A percentile compares a stretch with the other conserved stretches of the same genome.
These are phyloP conservation scores for Pristionchus arcanus DNA, from an alignment of 2,888 invertebrate species.

Conservation along the genomic window DNA sequence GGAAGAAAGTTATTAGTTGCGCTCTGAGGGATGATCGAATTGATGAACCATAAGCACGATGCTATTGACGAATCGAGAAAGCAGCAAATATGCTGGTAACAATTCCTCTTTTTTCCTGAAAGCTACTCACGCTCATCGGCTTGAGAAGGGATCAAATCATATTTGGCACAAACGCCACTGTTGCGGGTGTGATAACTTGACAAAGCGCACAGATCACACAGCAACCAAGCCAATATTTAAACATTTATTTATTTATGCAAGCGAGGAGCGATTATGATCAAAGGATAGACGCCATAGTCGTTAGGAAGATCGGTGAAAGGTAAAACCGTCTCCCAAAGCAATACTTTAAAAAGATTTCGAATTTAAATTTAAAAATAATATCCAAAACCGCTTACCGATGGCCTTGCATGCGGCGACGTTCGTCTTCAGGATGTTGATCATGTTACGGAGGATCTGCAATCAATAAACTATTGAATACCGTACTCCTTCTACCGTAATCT, in stretches of 20 bases:
- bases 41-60: too few relatives aligned
- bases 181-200: not conserved
- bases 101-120: not conserved
- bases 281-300: too few relatives aligned
- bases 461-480: not conserved
- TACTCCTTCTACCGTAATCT: not conserved
- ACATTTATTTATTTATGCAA: too few relatives aligned
- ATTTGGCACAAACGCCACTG: not conserved
- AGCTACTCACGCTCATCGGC: not conserved
- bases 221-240: too few relatives aligned
- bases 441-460: conserved; percentile 91
- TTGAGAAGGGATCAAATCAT: not conserved
- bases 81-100: not conserved
- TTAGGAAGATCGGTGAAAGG: too few relatives aligned
- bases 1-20: too few relatives aligned
- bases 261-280: too few relatives aligned
- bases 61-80: not conserved
- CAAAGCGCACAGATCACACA: too few relatives aligned
- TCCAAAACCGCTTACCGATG: conserved; percentile 83
- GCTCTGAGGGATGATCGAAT: too few relatives aligned
- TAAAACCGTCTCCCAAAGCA: too few relatives aligned
- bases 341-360: too few relatives aligned
- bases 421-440: conserved; percentile 97
- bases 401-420: conserved; percentile 99
- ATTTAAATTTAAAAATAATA: not conserved